Evolutionary conservation across 2,888 invertebrate species (phyloP).

Genomic region (Tetragnatha montana): DNA sequence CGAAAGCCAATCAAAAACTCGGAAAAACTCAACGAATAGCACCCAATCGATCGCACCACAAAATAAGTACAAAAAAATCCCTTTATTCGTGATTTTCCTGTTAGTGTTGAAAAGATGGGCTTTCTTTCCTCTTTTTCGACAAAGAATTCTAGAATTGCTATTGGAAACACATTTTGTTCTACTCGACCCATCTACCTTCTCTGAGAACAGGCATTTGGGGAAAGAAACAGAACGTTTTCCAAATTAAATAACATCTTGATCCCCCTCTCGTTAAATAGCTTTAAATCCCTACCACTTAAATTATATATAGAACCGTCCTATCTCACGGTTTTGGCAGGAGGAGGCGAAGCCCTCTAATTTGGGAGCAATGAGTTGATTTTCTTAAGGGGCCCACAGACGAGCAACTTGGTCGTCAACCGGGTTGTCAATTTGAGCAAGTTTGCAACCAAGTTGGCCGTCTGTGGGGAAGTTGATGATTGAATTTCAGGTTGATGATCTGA

Average conservation of each 20-base stretch:
- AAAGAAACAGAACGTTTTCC: background rate
- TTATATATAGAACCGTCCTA: background rate
- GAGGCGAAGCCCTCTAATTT: background rate
- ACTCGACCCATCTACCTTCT: background rate
- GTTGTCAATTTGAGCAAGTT: no score
- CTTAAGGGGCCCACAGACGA: no score
- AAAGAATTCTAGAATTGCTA: background rate
- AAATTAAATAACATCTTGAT: background rate
- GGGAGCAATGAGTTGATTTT: background rate
- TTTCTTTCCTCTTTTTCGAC: background rate
- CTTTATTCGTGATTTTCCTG: background rate
- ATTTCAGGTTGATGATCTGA: no score
- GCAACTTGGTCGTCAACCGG: no score
- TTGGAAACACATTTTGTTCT: background rate
- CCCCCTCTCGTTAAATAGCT: slow-evolving; percentile 1
- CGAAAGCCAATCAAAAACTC: background rate
- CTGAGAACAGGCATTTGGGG: background rate
- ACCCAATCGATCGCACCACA: background rate
- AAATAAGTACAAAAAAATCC: background rate
- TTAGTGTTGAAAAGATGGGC: background rate
- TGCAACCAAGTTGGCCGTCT: no score
- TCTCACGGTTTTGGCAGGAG: background rate
- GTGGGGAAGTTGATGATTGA: no score
- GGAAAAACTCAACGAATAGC: background rate
- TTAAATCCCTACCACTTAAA: background rate